Percentiles rank a stretch among this genome's conserved stretches.
Conservation (phyloP, 2,888 invertebrate genomes). For the Pheosia tremula region DNA sequence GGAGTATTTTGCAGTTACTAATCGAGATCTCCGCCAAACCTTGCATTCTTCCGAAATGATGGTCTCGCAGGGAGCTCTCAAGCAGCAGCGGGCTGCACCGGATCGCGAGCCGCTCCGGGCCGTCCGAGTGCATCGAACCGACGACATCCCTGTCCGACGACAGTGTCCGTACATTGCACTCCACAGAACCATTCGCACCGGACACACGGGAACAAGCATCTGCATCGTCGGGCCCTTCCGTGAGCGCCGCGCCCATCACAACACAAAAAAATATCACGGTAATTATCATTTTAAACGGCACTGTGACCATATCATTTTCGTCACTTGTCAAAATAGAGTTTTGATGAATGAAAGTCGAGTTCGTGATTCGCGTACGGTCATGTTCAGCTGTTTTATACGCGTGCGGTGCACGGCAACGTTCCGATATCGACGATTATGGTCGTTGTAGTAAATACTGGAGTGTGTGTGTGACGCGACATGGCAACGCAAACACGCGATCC, state of each 20-base stretch:
- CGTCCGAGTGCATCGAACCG: slow-evolving; percentile 87
- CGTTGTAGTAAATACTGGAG: slow-evolving; percentile 63
- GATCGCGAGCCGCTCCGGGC: slow-evolving; percentile 89
- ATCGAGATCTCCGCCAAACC: slow-evolving; percentile 91
- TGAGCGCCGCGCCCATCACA: slow-evolving; percentile 82
- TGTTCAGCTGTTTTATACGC: slow-evolving; percentile 65
- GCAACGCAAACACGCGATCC: slow-evolving; percentile 61
- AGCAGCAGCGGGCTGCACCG: slow-evolving; percentile 85
- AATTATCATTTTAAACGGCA: slow-evolving; percentile 81
- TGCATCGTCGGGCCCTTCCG: slow-evolving; percentile 78
- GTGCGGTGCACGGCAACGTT: slow-evolving; percentile 59
- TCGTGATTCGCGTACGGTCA: slow-evolving; percentile 62
- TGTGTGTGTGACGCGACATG: slow-evolving; percentile 46
- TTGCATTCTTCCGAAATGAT: slow-evolving; percentile 89
- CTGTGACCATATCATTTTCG: slow-evolving; percentile 81
- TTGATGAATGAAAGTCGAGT: slow-evolving; percentile 64
- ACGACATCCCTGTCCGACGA: slow-evolving; percentile 88
- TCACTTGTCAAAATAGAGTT: slow-evolving; percentile 68
- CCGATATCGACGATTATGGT: slow-evolving; percentile 62
- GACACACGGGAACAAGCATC: slow-evolving; percentile 76
- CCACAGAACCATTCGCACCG: slow-evolving; percentile 69
- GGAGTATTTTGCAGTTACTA: slow-evolving; percentile 91
- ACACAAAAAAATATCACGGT: slow-evolving; percentile 81
- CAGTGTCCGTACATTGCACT: slow-evolving; percentile 88
- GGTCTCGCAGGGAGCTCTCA: slow-evolving; percentile 90